Percentiles rank a stretch among this genome's conserved stretches.
Conservation (phyloP, 2,888 invertebrate species). For the Tiliacea aurago region DNA sequence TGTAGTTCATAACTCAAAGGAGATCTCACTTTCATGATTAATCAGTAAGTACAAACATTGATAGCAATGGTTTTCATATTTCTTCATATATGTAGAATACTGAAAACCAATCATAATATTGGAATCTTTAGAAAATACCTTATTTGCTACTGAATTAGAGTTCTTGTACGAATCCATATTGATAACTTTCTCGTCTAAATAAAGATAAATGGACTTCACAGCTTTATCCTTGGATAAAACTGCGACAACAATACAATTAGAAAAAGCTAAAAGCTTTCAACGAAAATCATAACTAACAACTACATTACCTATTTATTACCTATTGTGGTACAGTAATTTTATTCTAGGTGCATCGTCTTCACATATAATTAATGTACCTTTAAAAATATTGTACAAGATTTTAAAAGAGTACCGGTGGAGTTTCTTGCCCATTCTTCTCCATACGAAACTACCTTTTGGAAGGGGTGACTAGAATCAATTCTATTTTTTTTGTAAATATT, state of each 20-base stretch:
- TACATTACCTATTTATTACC: no score
- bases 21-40: conserved; percentile 32
- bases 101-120: not conserved
- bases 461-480: no score
- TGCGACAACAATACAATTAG: not conserved
- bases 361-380: no score
- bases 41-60: not conserved
- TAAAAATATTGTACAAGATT: no score
- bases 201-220: not conserved
- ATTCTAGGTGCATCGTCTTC: no score
- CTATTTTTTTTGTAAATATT: no score
- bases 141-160: not conserved
- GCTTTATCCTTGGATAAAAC: not conserved
- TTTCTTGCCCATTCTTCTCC: no score
- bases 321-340: no score
- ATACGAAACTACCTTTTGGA: no score
- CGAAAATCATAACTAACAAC: not conserved
- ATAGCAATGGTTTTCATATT: not conserved
- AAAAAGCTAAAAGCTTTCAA: not conserved
- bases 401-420: no score
- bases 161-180: not conserved
- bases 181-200: not conserved
- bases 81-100: not conserved
- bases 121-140: not conserved
- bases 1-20: conserved; percentile 29